phyloP scores from a whole-genome alignment of 92 coral and sea anemone genomes.

The Siderastrea siderea region DNA sequence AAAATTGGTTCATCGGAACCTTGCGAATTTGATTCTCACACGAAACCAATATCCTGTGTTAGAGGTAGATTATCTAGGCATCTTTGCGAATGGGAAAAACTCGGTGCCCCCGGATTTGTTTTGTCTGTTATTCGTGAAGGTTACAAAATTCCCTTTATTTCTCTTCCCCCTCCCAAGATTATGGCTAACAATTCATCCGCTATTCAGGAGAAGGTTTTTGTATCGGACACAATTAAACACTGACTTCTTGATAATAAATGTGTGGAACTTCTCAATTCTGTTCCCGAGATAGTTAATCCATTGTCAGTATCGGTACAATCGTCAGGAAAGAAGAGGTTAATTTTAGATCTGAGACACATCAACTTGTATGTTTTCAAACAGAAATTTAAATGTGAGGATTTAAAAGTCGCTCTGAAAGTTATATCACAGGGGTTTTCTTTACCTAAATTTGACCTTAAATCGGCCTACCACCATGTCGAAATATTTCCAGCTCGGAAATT shows the following conservation, averaged over 20 bases:
- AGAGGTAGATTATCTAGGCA: constrained; percentile 37
- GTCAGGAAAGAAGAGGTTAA: constrained; percentile 49
- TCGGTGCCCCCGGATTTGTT: constrained; percentile 37
- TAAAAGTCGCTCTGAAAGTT: constrained; percentile 29
- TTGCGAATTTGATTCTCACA: not conserved
- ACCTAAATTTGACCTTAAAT: constrained; percentile 58
- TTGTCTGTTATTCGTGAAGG: constrained; percentile 44
- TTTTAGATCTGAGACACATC: constrained; percentile 59
- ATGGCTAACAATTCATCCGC: constrained; percentile 44
- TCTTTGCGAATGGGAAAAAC: constrained; percentile 30
- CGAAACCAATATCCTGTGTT: not conserved
- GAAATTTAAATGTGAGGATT: constrained; percentile 59
- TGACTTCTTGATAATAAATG: constrained; percentile 32
- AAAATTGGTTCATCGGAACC: not conserved
- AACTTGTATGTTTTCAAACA: constrained; percentile 48
- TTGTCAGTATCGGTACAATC: constrained; percentile 38
- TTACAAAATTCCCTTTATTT: constrained; percentile 49
- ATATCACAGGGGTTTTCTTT: constrained; percentile 38
- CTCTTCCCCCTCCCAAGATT: constrained; percentile 36
- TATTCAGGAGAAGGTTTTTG: constrained; percentile 37
- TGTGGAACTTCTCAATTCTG: constrained; percentile 24
- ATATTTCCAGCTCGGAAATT: constrained; percentile 53
- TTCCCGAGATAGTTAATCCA: constrained; percentile 51
- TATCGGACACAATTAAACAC: constrained; percentile 24
- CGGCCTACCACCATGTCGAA: constrained; percentile 72